Percentiles rank a stretch among this genome's conserved stretches.
These are phyloP conservation scores for Staurois parvus DNA, from an alignment of 2,797 vertebrate species.

Conservation along the genomic window DNA sequence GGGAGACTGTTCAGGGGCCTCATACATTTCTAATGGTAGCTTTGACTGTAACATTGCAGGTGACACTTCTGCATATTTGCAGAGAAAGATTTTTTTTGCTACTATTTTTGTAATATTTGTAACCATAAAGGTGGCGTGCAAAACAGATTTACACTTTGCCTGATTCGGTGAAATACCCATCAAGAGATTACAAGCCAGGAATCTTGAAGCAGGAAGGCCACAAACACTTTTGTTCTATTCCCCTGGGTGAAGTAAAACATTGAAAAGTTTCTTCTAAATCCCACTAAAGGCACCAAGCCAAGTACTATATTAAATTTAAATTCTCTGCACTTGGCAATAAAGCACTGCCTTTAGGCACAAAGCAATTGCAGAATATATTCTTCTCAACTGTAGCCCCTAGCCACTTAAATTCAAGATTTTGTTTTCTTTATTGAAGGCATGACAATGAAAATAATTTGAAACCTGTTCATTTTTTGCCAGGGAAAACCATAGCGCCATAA, in stretches of 20 bases:
- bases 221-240: constrained; percentile 46
- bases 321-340: constrained; percentile 57
- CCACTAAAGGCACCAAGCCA: constrained; percentile 49
- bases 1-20: no score
- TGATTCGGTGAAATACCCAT: constrained; percentile 36
- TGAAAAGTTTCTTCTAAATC: constrained; percentile 59
- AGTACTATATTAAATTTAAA: constrained; percentile 59
- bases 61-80: constrained; percentile 7
- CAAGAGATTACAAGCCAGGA: constrained; percentile 33
- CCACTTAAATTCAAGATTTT: constrained; percentile 21
- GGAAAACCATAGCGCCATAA: constrained; percentile 10
- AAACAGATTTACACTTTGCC: constrained; percentile 57
- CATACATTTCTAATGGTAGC: no score
- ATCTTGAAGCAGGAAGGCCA: constrained; percentile 52
- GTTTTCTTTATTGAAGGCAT: constrained; percentile 51
- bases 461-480: constrained; percentile 34
- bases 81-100: background rate
- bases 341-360: constrained; percentile 53
- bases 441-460: constrained; percentile 51
- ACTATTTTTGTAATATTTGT: constrained; percentile 24
- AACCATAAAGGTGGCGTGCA: constrained; percentile 15
- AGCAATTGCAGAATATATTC: constrained; percentile 49
- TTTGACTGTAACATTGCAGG: background rate
- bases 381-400: constrained; percentile 41
- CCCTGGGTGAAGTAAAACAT: constrained; percentile 53